Evolutionary conservation across 2,888 invertebrate species (phyloP).

Genomic region (Oscheius sp.): DNA sequence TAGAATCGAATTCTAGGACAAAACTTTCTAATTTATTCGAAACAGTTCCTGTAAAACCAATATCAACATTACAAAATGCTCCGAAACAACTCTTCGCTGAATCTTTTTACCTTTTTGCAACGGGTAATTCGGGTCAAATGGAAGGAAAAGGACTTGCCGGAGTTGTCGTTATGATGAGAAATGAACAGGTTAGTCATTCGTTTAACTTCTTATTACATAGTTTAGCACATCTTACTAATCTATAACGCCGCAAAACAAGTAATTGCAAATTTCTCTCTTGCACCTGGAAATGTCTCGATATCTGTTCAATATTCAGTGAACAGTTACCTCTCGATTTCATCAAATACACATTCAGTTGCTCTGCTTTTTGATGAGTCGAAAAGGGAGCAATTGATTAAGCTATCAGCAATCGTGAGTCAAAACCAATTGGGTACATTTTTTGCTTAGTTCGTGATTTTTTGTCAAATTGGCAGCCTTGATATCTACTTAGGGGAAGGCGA

Average conservation of each 20-base stretch:
- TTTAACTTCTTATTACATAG: background rate
- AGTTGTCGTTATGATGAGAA: background rate
- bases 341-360: background rate
- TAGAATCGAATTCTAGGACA: background rate
- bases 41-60: background rate
- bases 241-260: slow-evolving; percentile 21
- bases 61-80: background rate
- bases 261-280: slow-evolving; percentile 11
- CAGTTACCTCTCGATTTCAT: slow-evolving; percentile 14
- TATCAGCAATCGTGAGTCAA: background rate
- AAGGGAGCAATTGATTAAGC: background rate
- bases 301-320: slow-evolving; percentile 5
- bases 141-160: slow-evolving; percentile 7
- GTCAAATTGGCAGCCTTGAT: background rate
- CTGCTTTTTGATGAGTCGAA: slow-evolving; percentile 5
- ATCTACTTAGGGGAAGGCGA: slow-evolving; percentile 6
- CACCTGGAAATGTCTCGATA: background rate
- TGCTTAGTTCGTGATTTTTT: slow-evolving; percentile 10
- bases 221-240: slow-evolving; percentile 11
- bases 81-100: slow-evolving; percentile 1
- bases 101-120: slow-evolving; percentile 3
- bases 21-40: background rate
- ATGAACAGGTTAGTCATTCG: background rate
- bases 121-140: slow-evolving; percentile 1
- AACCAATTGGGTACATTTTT: background rate